Base-by-base conservation (phyloP, 2,797 vertebrate species). In the Carapus acus region DNA sequence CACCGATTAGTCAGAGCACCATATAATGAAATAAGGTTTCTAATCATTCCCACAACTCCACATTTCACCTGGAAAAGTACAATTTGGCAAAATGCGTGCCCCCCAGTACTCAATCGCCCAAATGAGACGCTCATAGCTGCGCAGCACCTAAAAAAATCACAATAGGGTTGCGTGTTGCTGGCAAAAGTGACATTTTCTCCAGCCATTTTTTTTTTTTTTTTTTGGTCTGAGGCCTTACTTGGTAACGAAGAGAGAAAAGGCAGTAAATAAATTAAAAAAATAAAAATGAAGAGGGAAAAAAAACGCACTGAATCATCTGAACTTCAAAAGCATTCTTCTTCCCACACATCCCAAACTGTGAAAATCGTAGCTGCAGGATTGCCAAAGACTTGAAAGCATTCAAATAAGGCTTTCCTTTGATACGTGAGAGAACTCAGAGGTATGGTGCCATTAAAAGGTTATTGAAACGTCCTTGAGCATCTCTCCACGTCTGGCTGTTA, bases 321-420 rank as follows among this genome's bases (percentile, higher is more conserved):
- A 85, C 83, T 85, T 86, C 84, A 87, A 87, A 86, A 76, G 77
- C 71, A 8, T 39, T 58, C 49, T 78, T 67, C 66, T 67, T 69
- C 11, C 5, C 31, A 33, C 76, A 72, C 76, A 77, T 65, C 62
- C 63, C 57, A 58, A 73, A 69, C 73, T 81, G 82, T 83, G 83
- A 84, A 86, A 86, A 84, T 44, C 59, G 58, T 71, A 49, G 81
- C 83, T 82, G 77, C 69, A 31, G 83, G 80, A 69, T 62, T 54
- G 55, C 52, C 62, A 67, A 56, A 37, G 63, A 82, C 84, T 77
- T 85, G 77, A 87, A 85, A 86, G 83, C 69, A 62, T 45, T 60
- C 52, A 73, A 77, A 77, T 75, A 62, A 60, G 51, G 77, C 75
- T 77, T 67, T 58, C 54, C 65, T 75, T 33, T 79, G 68, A 81